Evolutionary conservation across 2,888 invertebrate genomes (phyloP).

Genomic region (Bedellia somnulentella): DNA sequence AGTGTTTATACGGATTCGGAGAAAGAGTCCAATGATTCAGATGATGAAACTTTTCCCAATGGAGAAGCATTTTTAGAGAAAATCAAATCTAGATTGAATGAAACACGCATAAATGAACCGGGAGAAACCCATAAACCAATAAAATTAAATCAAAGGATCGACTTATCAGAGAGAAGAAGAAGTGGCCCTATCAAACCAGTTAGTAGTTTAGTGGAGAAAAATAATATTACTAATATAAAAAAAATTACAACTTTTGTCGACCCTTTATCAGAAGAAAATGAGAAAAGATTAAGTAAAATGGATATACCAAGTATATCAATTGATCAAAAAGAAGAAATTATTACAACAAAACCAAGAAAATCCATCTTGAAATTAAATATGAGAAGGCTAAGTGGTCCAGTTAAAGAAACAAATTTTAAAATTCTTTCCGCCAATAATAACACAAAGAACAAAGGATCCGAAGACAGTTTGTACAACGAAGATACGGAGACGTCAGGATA

Average conservation of each 20-base stretch:
- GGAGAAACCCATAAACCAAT: constrained; percentile 10
- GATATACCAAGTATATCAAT: too few species aligned
- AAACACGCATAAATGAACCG: constrained; percentile 6
- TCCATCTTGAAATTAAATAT: constrained; percentile 33
- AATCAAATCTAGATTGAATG: constrained; percentile 21
- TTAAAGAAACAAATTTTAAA: constrained; percentile 18
- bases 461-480: constrained; percentile 17
- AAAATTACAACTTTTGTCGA: constrained; percentile 15
- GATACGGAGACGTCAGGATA: constrained; percentile 61
- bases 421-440: too few species aligned
- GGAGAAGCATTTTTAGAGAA: constrained; percentile 25
- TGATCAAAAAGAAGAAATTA: constrained; percentile 17
- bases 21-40: constrained; percentile 41
- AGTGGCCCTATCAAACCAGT: constrained; percentile 30
- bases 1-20: constrained; percentile 47
- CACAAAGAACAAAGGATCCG: constrained; percentile 9
- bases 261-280: constrained; percentile 20
- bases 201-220: constrained; percentile 22
- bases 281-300: constrained; percentile 12
- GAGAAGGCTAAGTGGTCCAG: constrained; percentile 22
- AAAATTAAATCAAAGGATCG: constrained; percentile 13
- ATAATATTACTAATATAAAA: constrained; percentile 24
- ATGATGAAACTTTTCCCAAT: constrained; percentile 25
- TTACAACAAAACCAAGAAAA: constrained; percentile 24
- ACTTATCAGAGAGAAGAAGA: constrained; percentile 20